Percentiles rank a stretch among this genome's conserved stretches.
Evolutionary conservation across 2,888 invertebrate genomes (phyloP).

Genomic region (Tenthredo mesomela): DNA sequence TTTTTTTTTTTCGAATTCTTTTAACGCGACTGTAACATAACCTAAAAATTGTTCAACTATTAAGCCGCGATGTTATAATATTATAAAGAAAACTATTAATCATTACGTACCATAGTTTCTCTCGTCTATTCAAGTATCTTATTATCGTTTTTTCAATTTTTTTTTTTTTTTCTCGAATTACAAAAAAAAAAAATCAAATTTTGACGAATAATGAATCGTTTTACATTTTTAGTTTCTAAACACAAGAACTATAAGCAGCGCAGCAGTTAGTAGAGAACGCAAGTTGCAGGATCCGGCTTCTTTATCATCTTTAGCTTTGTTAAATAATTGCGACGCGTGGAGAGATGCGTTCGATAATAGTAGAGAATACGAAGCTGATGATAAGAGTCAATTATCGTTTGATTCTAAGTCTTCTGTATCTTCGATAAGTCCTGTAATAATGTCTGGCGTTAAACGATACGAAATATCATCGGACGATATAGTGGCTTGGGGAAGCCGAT

Average conservation of each 20-base stretch:
- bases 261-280: constrained; percentile 39
- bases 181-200: too few species aligned
- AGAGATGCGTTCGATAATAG: neutral
- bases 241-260: constrained; percentile 48
- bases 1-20: too few species aligned
- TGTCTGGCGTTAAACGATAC: constrained; percentile 56
- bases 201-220: neutral
- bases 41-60: neutral
- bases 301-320: neutral
- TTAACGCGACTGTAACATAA: neutral
- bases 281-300: neutral
- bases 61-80: neutral
- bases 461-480: constrained; percentile 63
- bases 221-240: constrained; percentile 55
- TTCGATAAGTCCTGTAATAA: constrained; percentile 42
- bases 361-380: constrained; percentile 11
- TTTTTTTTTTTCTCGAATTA: too few species aligned
- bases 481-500: constrained; percentile 59
- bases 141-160: neutral
- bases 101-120: too few species aligned
- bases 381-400: neutral
- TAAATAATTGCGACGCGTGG: constrained; percentile 24
- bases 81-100: neutral
- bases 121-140: neutral
- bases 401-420: neutral